phyloP scores from a whole-genome alignment of 2,888 invertebrate genomes.

The Drosophila fungiperda region DNA sequence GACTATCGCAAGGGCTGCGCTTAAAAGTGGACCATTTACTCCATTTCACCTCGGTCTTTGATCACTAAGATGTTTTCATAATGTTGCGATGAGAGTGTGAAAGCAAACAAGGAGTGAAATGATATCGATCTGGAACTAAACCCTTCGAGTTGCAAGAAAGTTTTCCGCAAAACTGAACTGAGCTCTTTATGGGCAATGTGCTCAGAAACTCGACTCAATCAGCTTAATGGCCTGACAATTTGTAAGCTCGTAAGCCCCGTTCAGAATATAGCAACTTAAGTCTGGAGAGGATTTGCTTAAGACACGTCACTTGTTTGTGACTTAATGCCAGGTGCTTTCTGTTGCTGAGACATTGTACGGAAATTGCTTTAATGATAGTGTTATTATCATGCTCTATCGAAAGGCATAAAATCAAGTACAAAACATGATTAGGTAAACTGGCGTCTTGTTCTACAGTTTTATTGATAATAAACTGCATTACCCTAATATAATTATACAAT shows the following conservation, averaged over 20 bases:
- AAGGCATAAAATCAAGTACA: conserved; percentile 1
- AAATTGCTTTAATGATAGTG: conserved; percentile 34
- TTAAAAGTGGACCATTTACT: conserved; percentile 65
- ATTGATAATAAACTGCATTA: background rate
- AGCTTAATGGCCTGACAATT: conserved; percentile 78
- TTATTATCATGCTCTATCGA: conserved; percentile 9
- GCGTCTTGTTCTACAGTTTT: too few species aligned
- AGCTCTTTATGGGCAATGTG: conserved; percentile 77
- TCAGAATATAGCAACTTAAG: conserved; percentile 20
- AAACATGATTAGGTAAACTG: background rate
- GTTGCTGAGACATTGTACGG: conserved; percentile 32
- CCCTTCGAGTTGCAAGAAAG: conserved; percentile 10
- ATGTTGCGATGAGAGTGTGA: conserved; percentile 75
- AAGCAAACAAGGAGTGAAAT: conserved; percentile 81
- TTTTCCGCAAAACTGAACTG: conserved; percentile 61
- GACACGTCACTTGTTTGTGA: conserved; percentile 33
- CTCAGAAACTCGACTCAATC: conserved; percentile 77
- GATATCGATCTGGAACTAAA: conserved; percentile 53
- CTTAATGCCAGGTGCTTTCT: conserved; percentile 45
- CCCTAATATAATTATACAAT: background rate
- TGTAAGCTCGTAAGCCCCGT: conserved; percentile 42
- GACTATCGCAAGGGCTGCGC: conserved; percentile 35
- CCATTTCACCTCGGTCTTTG: conserved; percentile 19
- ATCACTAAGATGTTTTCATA: conserved; percentile 1
- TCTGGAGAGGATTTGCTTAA: conserved; percentile 33